Conservation (phyloP, 2,888 invertebrate species). For the Drosophila kanekoi region DNA sequence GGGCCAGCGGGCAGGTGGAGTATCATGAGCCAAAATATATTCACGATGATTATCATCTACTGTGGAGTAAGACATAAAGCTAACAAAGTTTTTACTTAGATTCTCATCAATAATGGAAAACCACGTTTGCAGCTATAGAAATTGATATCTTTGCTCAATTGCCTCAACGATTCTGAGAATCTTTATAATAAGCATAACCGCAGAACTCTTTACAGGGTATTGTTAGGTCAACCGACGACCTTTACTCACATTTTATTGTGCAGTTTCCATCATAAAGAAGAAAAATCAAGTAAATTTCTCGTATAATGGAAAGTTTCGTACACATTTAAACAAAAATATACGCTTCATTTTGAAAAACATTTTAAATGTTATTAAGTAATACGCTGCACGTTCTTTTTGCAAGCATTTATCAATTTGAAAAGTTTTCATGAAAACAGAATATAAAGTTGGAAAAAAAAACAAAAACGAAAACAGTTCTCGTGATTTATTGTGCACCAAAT, state of each 20-base stretch:
- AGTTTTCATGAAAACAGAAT: slow-evolving; percentile 19
- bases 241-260: too few relatives aligned
- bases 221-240: too few relatives aligned
- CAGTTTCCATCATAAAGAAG: too few relatives aligned
- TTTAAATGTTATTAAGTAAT: background rate
- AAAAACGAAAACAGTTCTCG: slow-evolving; percentile 26
- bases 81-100: background rate
- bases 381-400: slow-evolving; percentile 10
- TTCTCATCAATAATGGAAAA: background rate
- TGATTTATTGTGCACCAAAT: slow-evolving; percentile 49
- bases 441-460: slow-evolving; percentile 4
- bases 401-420: slow-evolving; percentile 29
- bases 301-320: too few relatives aligned
- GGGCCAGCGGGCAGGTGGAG: background rate
- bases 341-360: too few relatives aligned
- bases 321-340: too few relatives aligned
- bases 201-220: too few relatives aligned
- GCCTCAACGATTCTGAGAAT: too few relatives aligned
- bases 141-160: background rate
- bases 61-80: background rate
- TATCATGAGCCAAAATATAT: background rate
- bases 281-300: too few relatives aligned
- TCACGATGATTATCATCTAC: slow-evolving; percentile 3
- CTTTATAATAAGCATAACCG: background rate
- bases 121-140: background rate